These are phyloP conservation scores for Papilio helenus DNA, from an alignment of 1,140 invertebrate genomes.

Conservation along the genomic window DNA sequence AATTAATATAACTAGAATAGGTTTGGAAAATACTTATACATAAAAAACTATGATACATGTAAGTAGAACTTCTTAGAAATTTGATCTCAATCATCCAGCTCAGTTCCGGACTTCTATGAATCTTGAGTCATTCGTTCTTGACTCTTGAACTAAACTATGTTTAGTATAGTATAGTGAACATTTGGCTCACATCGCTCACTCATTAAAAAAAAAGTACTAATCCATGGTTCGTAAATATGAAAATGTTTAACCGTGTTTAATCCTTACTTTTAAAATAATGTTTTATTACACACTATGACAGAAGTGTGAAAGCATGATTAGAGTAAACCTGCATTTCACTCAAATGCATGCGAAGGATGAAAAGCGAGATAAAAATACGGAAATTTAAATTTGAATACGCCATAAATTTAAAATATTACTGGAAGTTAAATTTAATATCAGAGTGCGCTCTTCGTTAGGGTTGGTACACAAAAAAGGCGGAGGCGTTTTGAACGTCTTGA, in stretches of 20 bases:
- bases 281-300: background rate
- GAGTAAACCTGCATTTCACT: background rate
- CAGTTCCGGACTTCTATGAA: background rate
- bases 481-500: background rate
- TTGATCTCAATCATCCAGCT: background rate
- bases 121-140: background rate
- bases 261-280: background rate
- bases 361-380: background rate
- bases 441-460: background rate
- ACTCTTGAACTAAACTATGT: background rate
- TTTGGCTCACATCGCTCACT: too few relatives aligned
- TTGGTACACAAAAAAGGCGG: conserved; percentile 34
- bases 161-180: too few relatives aligned
- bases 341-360: background rate
- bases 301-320: background rate
- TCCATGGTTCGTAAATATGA: background rate
- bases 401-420: conserved; percentile 25
- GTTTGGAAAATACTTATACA: background rate
- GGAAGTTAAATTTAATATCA: conserved; percentile 21
- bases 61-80: background rate
- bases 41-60: background rate
- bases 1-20: background rate
- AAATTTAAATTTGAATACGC: conserved; percentile 3
- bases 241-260: background rate
- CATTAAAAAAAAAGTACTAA: background rate